phyloP scores from a whole-genome alignment of 2,797 vertebrate genomes.

The Lithobates pipiens region DNA sequence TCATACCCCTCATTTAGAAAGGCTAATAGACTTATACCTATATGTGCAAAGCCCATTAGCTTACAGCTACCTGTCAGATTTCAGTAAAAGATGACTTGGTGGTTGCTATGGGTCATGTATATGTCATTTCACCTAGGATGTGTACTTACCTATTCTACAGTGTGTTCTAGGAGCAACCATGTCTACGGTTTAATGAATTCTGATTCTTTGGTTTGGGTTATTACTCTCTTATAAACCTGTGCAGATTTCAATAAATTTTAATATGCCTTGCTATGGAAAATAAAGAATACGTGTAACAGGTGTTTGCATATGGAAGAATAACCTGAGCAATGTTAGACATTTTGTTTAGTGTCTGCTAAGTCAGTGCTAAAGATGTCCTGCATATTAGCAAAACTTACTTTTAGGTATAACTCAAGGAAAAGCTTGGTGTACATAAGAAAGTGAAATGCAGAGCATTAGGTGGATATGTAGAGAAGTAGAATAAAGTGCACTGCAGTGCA shows the following conservation, averaged over 20 bases:
- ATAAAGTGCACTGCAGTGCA: conserved; percentile 16
- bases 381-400: neutral
- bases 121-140: too few species aligned
- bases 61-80: neutral
- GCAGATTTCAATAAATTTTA: too few species aligned
- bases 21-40: neutral
- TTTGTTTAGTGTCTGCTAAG: neutral
- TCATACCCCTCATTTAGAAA: neutral
- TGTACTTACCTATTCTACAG: neutral
- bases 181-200: neutral
- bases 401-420: neutral
- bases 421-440: neutral
- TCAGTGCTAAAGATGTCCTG: neutral
- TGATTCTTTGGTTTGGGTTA: neutral
- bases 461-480: neutral
- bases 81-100: neutral
- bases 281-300: neutral
- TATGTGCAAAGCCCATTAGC: too few species aligned
- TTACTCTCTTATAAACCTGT: too few species aligned
- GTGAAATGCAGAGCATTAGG: neutral
- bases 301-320: neutral
- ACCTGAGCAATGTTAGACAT: neutral
- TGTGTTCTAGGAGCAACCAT: neutral
- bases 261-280: neutral
- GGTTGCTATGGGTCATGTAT: neutral